These are phyloP conservation scores for Eonycteris spelaea DNA, from an alignment of 2,113 vertebrate genomes.

Conservation along the genomic window DNA sequence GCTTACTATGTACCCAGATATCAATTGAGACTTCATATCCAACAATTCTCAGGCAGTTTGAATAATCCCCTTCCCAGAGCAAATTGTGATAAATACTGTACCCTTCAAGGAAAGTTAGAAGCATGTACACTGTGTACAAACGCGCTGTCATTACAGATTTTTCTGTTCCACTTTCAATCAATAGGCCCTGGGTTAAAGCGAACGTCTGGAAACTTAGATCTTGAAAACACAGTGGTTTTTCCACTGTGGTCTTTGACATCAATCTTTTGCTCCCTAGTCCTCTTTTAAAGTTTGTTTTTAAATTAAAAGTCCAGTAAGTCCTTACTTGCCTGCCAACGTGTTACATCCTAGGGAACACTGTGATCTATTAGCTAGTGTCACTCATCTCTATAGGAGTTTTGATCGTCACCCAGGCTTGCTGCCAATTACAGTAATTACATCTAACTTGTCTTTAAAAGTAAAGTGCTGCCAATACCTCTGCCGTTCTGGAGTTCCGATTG, in stretches of 20 bases:
- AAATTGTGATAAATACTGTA: not conserved
- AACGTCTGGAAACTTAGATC: not conserved
- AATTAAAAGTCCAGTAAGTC: not conserved
- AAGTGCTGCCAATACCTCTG: not conserved
- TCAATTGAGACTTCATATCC: not conserved
- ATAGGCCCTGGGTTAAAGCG: not conserved
- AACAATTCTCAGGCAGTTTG: not conserved
- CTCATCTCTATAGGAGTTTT: not conserved
- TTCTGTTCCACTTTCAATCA: not conserved
- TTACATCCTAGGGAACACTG: not conserved
- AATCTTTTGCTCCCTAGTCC: not conserved
- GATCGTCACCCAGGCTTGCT: not conserved
- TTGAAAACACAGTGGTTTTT: not conserved
- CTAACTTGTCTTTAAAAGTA: not conserved
- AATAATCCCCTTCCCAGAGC: not conserved
- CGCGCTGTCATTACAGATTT: not conserved
- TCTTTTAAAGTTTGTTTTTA: not conserved
- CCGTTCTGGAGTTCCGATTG: not conserved
- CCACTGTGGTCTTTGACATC: not conserved
- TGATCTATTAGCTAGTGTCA: not conserved
- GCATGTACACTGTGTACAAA: too few relatives aligned
- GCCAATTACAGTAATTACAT: not conserved
- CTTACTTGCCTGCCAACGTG: not conserved
- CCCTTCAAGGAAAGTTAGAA: not conserved
- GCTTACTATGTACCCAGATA: not conserved